phyloP scores from a whole-genome alignment of 2,888 invertebrate genomes.

The Campoplex capitator region DNA sequence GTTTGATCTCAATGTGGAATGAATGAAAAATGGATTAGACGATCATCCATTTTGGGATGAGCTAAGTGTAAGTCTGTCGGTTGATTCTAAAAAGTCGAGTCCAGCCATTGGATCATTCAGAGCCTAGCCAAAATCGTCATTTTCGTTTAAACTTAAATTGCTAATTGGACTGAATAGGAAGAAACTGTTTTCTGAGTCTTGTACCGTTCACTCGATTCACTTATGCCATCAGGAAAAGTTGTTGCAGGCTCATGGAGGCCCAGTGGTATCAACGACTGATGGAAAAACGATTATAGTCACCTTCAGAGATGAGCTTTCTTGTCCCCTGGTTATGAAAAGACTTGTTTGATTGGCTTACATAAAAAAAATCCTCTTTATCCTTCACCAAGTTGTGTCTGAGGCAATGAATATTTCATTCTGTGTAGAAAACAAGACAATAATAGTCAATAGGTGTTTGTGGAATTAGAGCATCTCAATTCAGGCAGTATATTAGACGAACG shows the following conservation, averaged over 20 bases:
- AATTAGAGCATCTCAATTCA: neutral
- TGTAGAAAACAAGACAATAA: neutral
- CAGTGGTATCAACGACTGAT: neutral
- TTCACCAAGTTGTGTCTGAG: neutral
- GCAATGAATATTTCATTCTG: neutral
- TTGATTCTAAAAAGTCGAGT: too few relatives aligned
- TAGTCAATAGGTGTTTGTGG: neutral
- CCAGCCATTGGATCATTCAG: too few relatives aligned
- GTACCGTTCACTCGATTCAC: too few relatives aligned
- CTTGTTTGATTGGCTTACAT: neutral
- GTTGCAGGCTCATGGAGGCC: too few relatives aligned
- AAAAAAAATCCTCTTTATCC: neutral
- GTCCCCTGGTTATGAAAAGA: neutral
- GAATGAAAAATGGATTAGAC: neutral
- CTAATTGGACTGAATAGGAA: too few relatives aligned
- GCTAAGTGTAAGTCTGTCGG: too few relatives aligned
- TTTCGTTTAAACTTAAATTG: too few relatives aligned
- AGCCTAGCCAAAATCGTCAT: too few relatives aligned
- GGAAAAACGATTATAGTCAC: neutral
- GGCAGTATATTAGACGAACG: neutral
- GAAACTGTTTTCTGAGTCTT: too few relatives aligned
- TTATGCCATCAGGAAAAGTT: too few relatives aligned
- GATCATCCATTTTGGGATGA: neutral
- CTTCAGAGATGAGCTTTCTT: neutral
- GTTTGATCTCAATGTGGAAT: neutral